Evolutionary conservation across 2,113 vertebrate species (phyloP).

Genomic region (Sturnira hondurensis): DNA sequence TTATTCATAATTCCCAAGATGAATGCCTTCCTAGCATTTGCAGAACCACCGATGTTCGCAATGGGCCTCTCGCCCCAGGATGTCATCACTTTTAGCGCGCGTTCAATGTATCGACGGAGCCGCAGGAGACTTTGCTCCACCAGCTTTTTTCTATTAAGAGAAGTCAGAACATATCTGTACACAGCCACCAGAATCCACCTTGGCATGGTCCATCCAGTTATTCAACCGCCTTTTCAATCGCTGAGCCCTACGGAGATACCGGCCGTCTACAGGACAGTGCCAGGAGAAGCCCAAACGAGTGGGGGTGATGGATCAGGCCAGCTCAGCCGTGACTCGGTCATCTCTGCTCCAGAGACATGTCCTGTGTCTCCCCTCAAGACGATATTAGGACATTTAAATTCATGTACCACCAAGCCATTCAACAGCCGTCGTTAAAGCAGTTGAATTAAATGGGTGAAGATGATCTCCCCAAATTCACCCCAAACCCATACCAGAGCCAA

Average conservation of each 20-base stretch:
- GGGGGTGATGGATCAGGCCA: background rate
- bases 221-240: background rate
- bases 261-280: background rate
- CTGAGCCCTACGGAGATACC: too few relatives aligned
- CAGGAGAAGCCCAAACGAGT: background rate
- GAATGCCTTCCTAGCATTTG: conserved; percentile 68
- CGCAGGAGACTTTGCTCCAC: background rate
- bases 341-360: background rate
- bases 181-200: background rate
- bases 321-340: background rate
- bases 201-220: background rate
- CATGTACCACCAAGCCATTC: background rate
- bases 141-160: background rate
- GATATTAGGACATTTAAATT: background rate
- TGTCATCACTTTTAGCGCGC: background rate
- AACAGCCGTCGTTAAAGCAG: background rate
- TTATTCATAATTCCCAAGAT: conserved; percentile 65
- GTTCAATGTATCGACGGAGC: background rate
- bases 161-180: background rate
- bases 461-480: background rate
- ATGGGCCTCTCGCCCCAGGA: conserved; percentile 35
- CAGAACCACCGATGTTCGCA: conserved; percentile 19
- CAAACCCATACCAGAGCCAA: background rate
- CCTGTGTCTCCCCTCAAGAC: background rate
- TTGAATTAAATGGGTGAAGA: background rate